Evolutionary conservation across 2,888 invertebrate genomes (phyloP), one percentile per base, ranked within the genome.

Genomic region (Drosophila suboccidentalis): DNA sequence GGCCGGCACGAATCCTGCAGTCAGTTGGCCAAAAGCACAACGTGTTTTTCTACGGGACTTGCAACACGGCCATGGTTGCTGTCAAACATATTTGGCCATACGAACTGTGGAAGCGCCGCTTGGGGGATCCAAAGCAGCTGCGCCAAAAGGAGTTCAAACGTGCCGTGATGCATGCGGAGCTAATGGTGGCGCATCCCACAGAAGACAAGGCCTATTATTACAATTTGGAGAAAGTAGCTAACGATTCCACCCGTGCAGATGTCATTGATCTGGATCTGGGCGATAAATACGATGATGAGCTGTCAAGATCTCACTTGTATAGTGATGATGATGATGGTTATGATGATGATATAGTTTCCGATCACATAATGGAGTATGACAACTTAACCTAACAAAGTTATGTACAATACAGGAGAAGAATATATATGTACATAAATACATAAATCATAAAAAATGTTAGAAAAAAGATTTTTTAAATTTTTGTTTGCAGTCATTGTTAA

Each of bases 1-100:
- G 63, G 64, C 59, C 64, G 0, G 64, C 50, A 34, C 49, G 64
- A 1, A 19, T 64, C 22, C 59, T 64, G 1, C 44, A 64, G 15
- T 6, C n/a, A 4, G 6, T 10, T 9, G 50, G 43, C 8, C 17
- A 9, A 4, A 29, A 10, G 11, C 38, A 17, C 44, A 50, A 44
- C 13, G 60, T 59, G 1, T 51, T 64, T 8, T 59, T 44, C 22
- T 64, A 64, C 13, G 64, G 64, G 0, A 49, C 49, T 4, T 50
- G 49, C 34, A 11, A 49, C 11, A 64, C 32, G 17, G 63, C 26
- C 1, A 29, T 11, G 17, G 11, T 64, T 17, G 50, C 4, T 0
- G 15, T 6, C 19, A 19, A 50, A 36, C 4, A 50, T 9, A 1
- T 50, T 34, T 19, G 3, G 15, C 29, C 29, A 8, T 47, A 47